Conservation (phyloP, 2,797 vertebrate genomes). For the Hirundo rustica region DNA sequence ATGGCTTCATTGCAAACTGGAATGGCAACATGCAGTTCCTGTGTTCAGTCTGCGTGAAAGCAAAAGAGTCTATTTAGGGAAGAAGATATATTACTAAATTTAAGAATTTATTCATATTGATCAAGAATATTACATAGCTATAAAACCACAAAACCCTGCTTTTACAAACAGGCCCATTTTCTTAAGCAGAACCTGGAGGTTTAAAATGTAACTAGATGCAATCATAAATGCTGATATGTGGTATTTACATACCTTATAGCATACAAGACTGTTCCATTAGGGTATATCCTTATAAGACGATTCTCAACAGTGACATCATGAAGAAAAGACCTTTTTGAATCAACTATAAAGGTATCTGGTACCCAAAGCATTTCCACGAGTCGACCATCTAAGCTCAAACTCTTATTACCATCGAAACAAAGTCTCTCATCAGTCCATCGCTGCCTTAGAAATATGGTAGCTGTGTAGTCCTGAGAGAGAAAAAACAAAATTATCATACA, state of each 20-base stretch:
- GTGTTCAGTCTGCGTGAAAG: neutral
- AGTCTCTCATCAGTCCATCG: conserved; percentile 90
- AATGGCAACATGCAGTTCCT: neutral
- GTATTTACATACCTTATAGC: conserved; percentile 81
- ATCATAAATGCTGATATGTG: neutral
- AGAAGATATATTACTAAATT: neutral
- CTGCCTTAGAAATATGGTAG: conserved; percentile 91
- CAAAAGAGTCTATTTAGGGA: neutral
- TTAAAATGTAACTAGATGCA: neutral
- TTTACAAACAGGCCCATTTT: neutral
- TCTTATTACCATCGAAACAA: conserved; percentile 90
- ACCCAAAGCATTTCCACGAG: conserved; percentile 93
- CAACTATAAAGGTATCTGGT: conserved; percentile 91
- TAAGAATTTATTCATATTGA: neutral
- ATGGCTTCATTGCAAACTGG: neutral
- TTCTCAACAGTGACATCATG: conserved; percentile 94
- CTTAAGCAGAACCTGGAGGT: neutral
- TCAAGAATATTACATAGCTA: neutral
- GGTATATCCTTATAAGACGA: conserved; percentile 91
- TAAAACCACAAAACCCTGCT: neutral
- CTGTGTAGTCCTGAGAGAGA: conserved; percentile 86
- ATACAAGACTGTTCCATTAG: conserved; percentile 91
- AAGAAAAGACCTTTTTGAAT: conserved; percentile 93
- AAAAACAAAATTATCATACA: neutral
- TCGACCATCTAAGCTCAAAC: conserved; percentile 88